Conservation (phyloP, 2,888 invertebrate genomes). For the Lithophane leautieri region DNA sequence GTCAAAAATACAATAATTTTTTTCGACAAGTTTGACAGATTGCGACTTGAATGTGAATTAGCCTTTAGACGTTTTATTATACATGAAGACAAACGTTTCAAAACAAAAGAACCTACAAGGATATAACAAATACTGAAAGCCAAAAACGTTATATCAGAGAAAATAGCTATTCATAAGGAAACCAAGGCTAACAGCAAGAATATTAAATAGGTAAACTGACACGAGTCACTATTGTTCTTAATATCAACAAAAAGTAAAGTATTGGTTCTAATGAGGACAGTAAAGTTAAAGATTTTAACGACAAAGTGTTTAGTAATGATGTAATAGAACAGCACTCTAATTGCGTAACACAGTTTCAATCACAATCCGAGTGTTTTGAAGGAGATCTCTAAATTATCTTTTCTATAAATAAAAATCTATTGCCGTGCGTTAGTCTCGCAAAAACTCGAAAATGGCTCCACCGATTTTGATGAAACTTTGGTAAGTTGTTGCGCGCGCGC, state of each 20-base stretch:
- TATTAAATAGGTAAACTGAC: constrained; percentile 13
- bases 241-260: constrained; percentile 18
- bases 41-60: too few relatives aligned
- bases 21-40: too few relatives aligned
- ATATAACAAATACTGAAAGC: constrained; percentile 12
- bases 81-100: constrained; percentile 6
- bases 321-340: not conserved
- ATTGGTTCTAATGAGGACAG: constrained; percentile 6
- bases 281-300: constrained; percentile 6
- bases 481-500: too few relatives aligned
- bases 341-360: too few relatives aligned
- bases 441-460: too few relatives aligned
- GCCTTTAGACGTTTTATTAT: not conserved
- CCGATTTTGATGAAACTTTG: too few relatives aligned
- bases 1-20: too few relatives aligned
- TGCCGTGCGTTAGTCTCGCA: too few relatives aligned
- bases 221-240: constrained; percentile 33
- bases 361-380: too few relatives aligned
- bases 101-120: constrained; percentile 7
- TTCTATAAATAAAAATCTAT: too few relatives aligned
- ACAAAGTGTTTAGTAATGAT: constrained; percentile 25
- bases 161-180: constrained; percentile 29
- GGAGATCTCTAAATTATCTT: too few relatives aligned
- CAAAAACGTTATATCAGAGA: constrained; percentile 2
- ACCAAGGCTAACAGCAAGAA: constrained; percentile 36